Conservation (phyloP, 2,797 vertebrate species). For the Anolis apletophallus region DNA sequence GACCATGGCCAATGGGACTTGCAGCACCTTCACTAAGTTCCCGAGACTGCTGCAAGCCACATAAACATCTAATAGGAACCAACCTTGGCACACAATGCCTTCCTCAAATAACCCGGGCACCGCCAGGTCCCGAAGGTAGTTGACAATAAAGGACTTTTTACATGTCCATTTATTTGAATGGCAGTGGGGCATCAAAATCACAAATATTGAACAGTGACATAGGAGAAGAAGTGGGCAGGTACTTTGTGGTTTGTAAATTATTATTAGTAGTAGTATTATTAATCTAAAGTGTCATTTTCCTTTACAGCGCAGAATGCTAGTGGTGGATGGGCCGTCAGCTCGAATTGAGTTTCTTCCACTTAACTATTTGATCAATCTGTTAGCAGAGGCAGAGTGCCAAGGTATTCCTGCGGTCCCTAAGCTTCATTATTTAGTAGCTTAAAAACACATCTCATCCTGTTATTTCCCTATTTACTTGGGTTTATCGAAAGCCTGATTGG, state of each 20-base stretch:
- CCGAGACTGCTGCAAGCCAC: too few relatives aligned
- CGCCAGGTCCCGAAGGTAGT: too few relatives aligned
- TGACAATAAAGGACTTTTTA: not conserved
- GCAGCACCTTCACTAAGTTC: too few relatives aligned
- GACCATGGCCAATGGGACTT: too few relatives aligned
- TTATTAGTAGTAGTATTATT: too few relatives aligned
- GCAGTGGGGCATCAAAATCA: not conserved
- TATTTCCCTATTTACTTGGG: too few relatives aligned
- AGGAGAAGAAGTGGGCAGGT: not conserved
- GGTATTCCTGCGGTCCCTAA: conserved; percentile 61
- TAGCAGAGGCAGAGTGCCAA: conserved; percentile 80
- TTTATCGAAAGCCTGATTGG: too few relatives aligned
- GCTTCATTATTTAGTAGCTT: not conserved
- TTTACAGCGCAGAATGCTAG: conserved; percentile 71
- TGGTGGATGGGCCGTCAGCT: conserved; percentile 61
- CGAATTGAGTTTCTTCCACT: conserved; percentile 82
- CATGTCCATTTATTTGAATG: not conserved
- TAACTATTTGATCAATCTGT: conserved; percentile 82
- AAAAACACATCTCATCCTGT: not conserved
- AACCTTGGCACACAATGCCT: too few relatives aligned
- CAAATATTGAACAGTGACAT: not conserved
- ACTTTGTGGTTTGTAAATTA: too few relatives aligned
- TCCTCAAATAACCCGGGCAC: too few relatives aligned
- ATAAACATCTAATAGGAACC: too few relatives aligned
- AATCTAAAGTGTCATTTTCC: conserved; percentile 34